These are phyloP conservation scores for Clarias batrachus DNA, from an alignment of 2,113 vertebrate genomes.

Conservation along the genomic window DNA sequence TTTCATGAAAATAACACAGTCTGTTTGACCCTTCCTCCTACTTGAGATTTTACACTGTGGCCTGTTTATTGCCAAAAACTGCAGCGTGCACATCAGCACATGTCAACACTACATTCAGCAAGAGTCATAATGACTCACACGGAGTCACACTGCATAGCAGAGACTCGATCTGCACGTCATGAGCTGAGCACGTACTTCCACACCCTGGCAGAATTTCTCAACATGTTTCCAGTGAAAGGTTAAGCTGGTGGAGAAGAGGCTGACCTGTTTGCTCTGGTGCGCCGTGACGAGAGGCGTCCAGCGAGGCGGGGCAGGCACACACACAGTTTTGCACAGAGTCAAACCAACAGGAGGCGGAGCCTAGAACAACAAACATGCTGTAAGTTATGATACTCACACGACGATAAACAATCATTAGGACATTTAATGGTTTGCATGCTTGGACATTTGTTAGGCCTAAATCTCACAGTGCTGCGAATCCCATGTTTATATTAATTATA, in stretches of 20 bases:
- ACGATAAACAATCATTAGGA: not conserved
- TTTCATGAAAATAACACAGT: not conserved
- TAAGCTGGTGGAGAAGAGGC: not conserved
- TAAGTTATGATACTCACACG: not conserved
- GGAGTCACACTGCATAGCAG: not conserved
- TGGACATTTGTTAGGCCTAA: not conserved
- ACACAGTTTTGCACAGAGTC: conserved; percentile 66
- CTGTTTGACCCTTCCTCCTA: not conserved
- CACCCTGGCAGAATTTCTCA: not conserved
- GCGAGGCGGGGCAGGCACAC: conserved; percentile 64
- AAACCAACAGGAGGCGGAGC: conserved; percentile 75
- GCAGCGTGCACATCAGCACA: not conserved
- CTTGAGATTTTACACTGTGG: not conserved
- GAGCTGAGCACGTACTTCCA: not conserved
- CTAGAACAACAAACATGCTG: conserved; percentile 54
- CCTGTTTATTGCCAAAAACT: not conserved
- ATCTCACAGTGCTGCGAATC: not conserved
- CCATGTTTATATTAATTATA: not conserved
- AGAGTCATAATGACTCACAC: not conserved
- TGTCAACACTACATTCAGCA: not conserved
- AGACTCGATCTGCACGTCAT: too few relatives aligned
- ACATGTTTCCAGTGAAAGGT: not conserved
- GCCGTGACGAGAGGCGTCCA: conserved; percentile 74
- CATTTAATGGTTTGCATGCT: not conserved
- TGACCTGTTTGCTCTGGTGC: conserved; percentile 69